phyloP scores from a whole-genome alignment of 2,113 vertebrate genomes.

The Maccullochella peelii region DNA sequence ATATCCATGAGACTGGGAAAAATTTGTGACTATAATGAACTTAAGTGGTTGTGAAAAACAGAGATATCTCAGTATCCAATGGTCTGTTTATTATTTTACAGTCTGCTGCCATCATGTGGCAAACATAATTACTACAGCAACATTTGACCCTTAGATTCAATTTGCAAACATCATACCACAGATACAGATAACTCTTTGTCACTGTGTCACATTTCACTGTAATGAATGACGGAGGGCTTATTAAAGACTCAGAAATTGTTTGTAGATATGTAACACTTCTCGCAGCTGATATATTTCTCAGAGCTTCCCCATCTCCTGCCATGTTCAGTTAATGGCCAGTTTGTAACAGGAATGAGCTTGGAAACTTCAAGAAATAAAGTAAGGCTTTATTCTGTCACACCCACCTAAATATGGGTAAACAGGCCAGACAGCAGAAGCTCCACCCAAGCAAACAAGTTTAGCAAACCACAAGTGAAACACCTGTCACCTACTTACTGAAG shows the following conservation, averaged over 20 bases:
- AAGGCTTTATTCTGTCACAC: neutral
- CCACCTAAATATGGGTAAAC: neutral
- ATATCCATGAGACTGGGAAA: neutral
- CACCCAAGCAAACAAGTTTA: neutral
- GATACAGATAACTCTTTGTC: neutral
- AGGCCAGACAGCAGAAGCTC: neutral
- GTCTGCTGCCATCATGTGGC: slow-evolving; percentile 49
- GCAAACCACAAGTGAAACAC: neutral
- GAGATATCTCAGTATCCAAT: neutral
- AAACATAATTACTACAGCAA: neutral
- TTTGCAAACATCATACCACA: too few relatives aligned
- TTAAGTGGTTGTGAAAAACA: neutral
- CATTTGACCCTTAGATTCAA: neutral
- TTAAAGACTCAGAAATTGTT: neutral
- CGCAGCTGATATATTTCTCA: neutral
- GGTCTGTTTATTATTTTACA: neutral
- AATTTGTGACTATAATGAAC: neutral
- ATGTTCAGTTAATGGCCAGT: neutral
- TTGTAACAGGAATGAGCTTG: neutral
- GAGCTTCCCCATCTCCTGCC: neutral
- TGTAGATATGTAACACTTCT: neutral
- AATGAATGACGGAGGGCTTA: neutral
- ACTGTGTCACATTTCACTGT: neutral
- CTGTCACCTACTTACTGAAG: neutral
- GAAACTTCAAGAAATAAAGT: too few relatives aligned